phyloP scores from a whole-genome alignment of 2,888 invertebrate genomes.

The Altica lythri region DNA sequence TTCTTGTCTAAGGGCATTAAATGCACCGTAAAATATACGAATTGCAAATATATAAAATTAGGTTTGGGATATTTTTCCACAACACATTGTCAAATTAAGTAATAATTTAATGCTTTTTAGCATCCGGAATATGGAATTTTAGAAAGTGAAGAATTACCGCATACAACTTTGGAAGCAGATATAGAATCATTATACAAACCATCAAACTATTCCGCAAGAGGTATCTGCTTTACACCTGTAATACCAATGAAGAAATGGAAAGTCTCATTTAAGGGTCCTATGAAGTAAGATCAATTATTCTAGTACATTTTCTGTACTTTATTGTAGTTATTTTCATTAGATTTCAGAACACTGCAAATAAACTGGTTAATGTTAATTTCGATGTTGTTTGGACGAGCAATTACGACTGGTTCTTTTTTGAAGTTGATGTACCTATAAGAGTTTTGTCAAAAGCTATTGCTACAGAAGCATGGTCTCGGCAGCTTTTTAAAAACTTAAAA shows the following conservation, averaged over 20 bases:
- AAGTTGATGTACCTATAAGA: conserved; percentile 69
- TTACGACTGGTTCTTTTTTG: conserved; percentile 70
- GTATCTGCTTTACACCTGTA: conserved; percentile 68
- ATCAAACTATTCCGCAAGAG: conserved; percentile 71
- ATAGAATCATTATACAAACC: conserved; percentile 45
- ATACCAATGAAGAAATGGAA: conserved; percentile 78
- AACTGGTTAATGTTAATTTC: conserved; percentile 64
- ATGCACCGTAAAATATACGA: too few species aligned
- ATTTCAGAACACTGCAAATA: conserved; percentile 59
- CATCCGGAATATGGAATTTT: conserved; percentile 72
- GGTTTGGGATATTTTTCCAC: too few species aligned
- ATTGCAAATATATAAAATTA: too few species aligned
- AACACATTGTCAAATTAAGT: too few species aligned
- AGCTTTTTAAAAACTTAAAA: conserved; percentile 69
- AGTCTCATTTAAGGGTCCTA: conserved; percentile 69
- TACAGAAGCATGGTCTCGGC: conserved; percentile 71
- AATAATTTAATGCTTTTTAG: conserved; percentile 49
- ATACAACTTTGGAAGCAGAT: conserved; percentile 66
- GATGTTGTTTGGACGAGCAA: conserved; percentile 67
- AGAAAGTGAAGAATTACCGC: conserved; percentile 70
- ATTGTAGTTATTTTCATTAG: conserved; percentile 47
- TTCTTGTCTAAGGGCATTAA: too few species aligned
- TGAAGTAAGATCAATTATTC: conserved; percentile 59
- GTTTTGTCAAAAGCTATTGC: conserved; percentile 75
- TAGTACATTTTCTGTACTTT: background rate